A percentile compares a stretch with the other conserved stretches of the same genome.
These are phyloP conservation scores for Peromyscus polionotus DNA, from an alignment of 2,113 vertebrate species.

Conservation along the genomic window DNA sequence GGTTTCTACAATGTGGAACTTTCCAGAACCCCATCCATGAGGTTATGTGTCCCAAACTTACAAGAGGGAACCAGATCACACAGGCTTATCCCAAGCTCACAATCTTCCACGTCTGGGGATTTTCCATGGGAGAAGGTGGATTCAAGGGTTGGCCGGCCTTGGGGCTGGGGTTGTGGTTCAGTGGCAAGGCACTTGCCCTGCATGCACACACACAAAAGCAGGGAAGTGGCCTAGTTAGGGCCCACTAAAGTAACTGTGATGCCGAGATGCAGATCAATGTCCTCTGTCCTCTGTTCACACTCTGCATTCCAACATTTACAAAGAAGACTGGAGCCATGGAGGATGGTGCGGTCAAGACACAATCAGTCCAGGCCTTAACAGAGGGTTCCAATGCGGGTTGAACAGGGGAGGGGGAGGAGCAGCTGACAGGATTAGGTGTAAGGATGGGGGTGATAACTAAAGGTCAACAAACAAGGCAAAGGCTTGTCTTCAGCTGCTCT, in stretches of 20 bases:
- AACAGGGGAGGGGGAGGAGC: background rate
- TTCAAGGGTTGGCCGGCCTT: background rate
- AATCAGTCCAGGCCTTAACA: background rate
- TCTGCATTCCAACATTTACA: fast-evolving
- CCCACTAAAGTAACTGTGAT: no score
- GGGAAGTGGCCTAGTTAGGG: background rate
- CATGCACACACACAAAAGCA: background rate
- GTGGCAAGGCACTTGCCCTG: background rate
- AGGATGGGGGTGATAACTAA: background rate
- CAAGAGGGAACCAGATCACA: background rate
- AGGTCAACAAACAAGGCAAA: conserved; percentile 32
- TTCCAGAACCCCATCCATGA: conserved; percentile 55
- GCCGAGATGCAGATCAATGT: background rate
- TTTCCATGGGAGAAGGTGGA: background rate
- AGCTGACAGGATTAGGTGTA: background rate
- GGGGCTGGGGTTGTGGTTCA: background rate
- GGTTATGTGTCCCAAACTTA: background rate
- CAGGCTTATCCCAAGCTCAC: background rate
- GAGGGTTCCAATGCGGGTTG: no score
- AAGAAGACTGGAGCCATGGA: background rate
- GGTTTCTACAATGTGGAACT: conserved; percentile 48
- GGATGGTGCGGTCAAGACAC: fast-evolving
- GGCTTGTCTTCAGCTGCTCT: background rate
- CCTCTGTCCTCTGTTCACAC: background rate
- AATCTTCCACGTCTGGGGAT: background rate